Evolutionary conservation across 2,888 invertebrate genomes (phyloP).

Genomic region (Gerosis bhagava): DNA sequence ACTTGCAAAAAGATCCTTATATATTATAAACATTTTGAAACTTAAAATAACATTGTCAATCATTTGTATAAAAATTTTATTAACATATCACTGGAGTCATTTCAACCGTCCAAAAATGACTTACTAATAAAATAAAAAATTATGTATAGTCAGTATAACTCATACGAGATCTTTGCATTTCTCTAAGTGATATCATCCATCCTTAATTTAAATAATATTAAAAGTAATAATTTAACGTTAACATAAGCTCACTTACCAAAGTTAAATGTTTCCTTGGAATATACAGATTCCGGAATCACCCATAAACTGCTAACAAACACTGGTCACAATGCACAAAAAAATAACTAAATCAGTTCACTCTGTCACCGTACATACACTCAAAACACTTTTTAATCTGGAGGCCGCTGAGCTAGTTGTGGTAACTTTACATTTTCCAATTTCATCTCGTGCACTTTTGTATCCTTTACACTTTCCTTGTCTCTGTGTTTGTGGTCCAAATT

Average conservation of each 20-base stretch:
- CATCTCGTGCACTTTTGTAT: constrained; percentile 40
- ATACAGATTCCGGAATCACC: too few species aligned
- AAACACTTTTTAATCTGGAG: constrained; percentile 15
- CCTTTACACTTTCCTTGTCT: constrained; percentile 39
- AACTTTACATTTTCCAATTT: constrained; percentile 54
- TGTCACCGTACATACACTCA: neutral
- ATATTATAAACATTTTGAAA: too few species aligned
- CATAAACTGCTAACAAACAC: too few species aligned
- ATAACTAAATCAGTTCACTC: constrained; percentile 3
- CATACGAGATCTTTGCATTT: too few species aligned
- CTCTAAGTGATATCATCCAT: too few species aligned
- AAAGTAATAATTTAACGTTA: too few species aligned
- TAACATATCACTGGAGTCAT: neutral
- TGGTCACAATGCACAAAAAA: constrained; percentile 12
- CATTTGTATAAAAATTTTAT: constrained; percentile 14
- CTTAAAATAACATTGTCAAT: constrained; percentile 9
- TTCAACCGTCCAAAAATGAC: too few species aligned
- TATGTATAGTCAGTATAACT: too few species aligned
- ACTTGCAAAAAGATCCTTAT: constrained; percentile 16
- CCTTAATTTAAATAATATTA: too few species aligned
- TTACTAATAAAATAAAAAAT: too few species aligned
- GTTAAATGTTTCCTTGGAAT: too few species aligned
- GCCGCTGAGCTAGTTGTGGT: constrained; percentile 51
- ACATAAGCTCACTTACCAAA: too few species aligned
- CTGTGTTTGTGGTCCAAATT: constrained; percentile 48